Conservation (phyloP, 2,113 vertebrate genomes). For the Ancistrus triradiatus region DNA sequence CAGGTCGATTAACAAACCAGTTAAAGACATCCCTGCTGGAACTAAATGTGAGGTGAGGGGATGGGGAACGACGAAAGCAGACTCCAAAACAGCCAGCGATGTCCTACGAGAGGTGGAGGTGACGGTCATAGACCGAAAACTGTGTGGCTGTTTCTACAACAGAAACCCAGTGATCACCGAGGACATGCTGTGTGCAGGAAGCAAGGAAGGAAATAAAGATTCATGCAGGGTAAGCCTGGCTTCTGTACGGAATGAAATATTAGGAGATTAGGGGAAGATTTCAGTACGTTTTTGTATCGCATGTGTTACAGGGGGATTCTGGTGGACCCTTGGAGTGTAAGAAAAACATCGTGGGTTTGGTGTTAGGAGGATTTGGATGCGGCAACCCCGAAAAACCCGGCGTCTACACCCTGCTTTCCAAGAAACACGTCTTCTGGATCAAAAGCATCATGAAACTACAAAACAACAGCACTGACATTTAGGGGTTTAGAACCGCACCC, state of each 20-base stretch:
- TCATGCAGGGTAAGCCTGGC: constrained; percentile 41
- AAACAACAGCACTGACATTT: constrained; percentile 28
- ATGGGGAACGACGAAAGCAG: constrained; percentile 29
- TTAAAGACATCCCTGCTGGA: constrained; percentile 14
- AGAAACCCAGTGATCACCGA: constrained; percentile 25
- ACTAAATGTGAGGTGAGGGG: constrained; percentile 45
- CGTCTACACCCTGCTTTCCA: constrained; percentile 48
- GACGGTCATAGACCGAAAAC: constrained; percentile 24
- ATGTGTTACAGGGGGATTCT: constrained; percentile 50
- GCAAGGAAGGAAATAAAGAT: constrained; percentile 27
- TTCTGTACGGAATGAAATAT: no score
- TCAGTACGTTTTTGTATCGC: no score
- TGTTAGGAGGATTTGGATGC: constrained; percentile 43
- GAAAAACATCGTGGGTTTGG: constrained; percentile 41
- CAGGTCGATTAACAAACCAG: constrained; percentile 21
- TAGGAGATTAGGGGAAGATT: no score
- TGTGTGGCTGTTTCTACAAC: constrained; percentile 37
- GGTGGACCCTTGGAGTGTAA: constrained; percentile 51
- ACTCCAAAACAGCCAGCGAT: accelerated
- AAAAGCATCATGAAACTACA: constrained; percentile 30
- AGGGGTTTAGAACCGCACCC: not conserved
- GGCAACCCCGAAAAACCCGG: constrained; percentile 47
- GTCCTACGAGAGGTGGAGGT: constrained; percentile 43
- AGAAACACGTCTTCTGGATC: constrained; percentile 49
- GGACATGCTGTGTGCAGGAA: constrained; percentile 51